A percentile compares a stretch with the other conserved stretches of the same genome.
Conservation (phyloP, 2,797 vertebrate genomes). For the Carcharodon carcharias region DNA sequence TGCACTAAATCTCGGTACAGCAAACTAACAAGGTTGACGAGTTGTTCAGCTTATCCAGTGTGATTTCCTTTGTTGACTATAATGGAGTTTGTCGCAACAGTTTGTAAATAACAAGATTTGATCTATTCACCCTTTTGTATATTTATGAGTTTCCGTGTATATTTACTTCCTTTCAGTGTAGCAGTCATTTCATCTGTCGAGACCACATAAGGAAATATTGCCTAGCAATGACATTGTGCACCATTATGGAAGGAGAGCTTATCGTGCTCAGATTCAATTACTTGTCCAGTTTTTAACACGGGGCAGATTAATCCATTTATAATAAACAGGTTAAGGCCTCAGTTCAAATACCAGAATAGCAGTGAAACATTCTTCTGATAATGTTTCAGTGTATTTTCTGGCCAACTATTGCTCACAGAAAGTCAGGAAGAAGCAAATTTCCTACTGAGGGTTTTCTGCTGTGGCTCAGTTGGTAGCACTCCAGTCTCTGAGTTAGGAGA, state of each 20-base stretch:
- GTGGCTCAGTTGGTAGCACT: background rate
- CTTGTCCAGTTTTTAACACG: background rate
- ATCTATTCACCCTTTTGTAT: background rate
- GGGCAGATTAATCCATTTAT: background rate
- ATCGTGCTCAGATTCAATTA: background rate
- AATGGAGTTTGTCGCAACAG: background rate
- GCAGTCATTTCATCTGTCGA: background rate
- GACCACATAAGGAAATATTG: background rate
- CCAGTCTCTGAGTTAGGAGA: background rate
- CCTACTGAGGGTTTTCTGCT: background rate
- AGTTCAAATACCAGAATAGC: background rate
- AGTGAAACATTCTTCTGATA: background rate
- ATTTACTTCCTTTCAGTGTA: background rate
- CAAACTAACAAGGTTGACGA: constrained; percentile 6
- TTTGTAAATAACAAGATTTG: constrained; percentile 20
- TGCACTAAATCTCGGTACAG: background rate
- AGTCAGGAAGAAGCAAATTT: background rate
- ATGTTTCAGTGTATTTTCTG: background rate
- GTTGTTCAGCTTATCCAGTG: background rate
- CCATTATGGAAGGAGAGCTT: background rate
- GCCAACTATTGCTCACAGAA: background rate
- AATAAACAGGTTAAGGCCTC: background rate
- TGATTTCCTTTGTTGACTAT: background rate
- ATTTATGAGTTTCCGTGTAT: background rate
- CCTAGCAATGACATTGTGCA: background rate